Conservation (phyloP, 2,113 vertebrate species). For the Piprites chloris region DNA sequence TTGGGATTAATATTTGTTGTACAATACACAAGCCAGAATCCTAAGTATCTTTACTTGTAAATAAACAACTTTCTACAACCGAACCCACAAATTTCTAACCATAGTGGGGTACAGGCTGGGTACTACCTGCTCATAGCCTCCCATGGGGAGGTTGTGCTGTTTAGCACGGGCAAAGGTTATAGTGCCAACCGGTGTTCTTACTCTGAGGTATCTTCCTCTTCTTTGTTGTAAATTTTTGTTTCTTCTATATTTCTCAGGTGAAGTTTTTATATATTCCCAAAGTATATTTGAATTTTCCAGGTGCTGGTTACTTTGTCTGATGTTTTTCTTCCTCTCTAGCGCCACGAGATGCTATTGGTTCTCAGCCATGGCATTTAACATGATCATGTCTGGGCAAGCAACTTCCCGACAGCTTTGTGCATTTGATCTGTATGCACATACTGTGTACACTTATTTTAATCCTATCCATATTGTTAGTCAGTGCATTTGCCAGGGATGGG, state of each 20-base stretch:
- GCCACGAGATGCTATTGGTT: not conserved
- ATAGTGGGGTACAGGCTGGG: no score
- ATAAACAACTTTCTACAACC: not conserved
- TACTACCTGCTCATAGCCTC: no score
- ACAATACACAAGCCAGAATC: not conserved
- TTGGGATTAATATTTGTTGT: not conserved
- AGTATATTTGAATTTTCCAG: not conserved
- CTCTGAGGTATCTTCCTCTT: not conserved
- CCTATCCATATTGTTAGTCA: not conserved
- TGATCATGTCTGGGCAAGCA: not conserved
- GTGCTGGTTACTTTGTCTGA: not conserved
- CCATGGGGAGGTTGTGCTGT: not conserved
- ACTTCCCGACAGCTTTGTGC: rapidly evolving
- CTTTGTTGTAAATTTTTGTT: not conserved
- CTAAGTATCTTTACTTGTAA: not conserved
- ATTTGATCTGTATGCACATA: not conserved
- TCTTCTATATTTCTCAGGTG: not conserved
- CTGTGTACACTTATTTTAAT: not conserved
- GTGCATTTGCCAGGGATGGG: not conserved
- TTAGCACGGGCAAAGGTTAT: not conserved
- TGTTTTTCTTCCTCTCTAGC: not conserved
- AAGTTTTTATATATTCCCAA: not conserved
- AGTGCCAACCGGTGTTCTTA: not conserved
- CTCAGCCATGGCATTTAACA: not conserved
- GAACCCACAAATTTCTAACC: not conserved